Evolutionary conservation across 2,888 invertebrate genomes (phyloP), one percentile per base, ranked within the genome.

Genomic region (Diaphora mendica): DNA sequence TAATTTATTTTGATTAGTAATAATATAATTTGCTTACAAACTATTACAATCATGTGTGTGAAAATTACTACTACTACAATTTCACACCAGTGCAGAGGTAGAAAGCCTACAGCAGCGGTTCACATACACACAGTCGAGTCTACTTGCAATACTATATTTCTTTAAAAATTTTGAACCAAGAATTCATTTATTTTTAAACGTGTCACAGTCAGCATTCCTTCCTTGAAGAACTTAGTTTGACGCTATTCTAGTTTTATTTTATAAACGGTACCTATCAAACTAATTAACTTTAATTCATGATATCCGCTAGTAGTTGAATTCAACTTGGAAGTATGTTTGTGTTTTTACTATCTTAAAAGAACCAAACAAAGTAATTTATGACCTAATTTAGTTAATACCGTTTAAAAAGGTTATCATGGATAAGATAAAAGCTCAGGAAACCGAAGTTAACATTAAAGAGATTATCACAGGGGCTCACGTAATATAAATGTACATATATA

Each of bases 351-450:
- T 30, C 39, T 66, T 66, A n/a, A 39, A 35, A 33, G 30, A 48
- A 33, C 33, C 64, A 64, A 35, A 30, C 64, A 30, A 64, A 64
- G 30, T 64, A 33, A 33, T 64, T 64, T 59, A 59, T 59, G 59
- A 59, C 26, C 59, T 70, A 62, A 64, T 35, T 48, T 64, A 44
- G 23, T 65, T n/a, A 64, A 33, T 26, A 35, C 7, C n/a, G 35
- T 65, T 65, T 64, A 39, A 74, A 67, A 42, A 68, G 42, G 20
- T 77, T 44, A 75, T 66, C 71, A 64, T 79, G 79, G 76, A 80
- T 76, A 62, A 73, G 76, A 82, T 77, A 79, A 81, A 71, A n/a
- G 11, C 76, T 33, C 35, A 74, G 78, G 42, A 70, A 79, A 70
- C 78, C 70, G 71, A 68, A 30, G 5, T 66, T 67, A 71, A 82